Percentiles rank a stretch among this genome's conserved stretches.
These are phyloP conservation scores for Smutsia gigantea DNA, from an alignment of 2,797 vertebrate species.

Conservation along the genomic window DNA sequence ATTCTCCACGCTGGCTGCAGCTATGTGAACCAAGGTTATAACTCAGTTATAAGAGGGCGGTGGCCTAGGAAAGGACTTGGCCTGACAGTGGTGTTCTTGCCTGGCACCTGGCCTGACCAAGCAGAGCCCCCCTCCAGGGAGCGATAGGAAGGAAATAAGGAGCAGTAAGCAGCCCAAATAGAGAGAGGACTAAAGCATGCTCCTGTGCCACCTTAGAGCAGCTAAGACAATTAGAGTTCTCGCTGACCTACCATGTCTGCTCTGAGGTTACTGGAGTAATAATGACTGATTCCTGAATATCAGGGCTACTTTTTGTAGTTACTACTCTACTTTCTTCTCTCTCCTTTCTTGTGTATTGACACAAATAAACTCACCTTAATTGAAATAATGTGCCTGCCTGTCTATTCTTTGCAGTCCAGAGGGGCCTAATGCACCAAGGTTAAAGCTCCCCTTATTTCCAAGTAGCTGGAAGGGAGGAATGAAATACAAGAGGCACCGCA, in stretches of 20 bases:
- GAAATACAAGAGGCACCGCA: neutral
- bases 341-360: constrained; percentile 46
- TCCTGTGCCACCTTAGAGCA: neutral
- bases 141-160: neutral
- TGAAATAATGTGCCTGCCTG: neutral
- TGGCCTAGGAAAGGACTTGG: neutral
- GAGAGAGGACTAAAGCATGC: neutral
- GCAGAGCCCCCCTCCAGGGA: neutral
- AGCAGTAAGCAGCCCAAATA: neutral
- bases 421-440: neutral
- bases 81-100: neutral
- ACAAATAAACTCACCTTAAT: constrained; percentile 62
- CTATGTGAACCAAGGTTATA: neutral
- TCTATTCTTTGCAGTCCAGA: neutral
- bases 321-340: neutral
- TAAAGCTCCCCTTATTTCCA: neutral
- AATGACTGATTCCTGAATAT: neutral
- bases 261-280: neutral
- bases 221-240: neutral
- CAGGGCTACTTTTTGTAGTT: neutral
- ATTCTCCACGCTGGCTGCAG: neutral
- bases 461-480: neutral
- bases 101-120: neutral
- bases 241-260: neutral
- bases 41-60: neutral